phyloP scores from a whole-genome alignment of 1,140 invertebrate species.

The Sarcophaga bullata region DNA sequence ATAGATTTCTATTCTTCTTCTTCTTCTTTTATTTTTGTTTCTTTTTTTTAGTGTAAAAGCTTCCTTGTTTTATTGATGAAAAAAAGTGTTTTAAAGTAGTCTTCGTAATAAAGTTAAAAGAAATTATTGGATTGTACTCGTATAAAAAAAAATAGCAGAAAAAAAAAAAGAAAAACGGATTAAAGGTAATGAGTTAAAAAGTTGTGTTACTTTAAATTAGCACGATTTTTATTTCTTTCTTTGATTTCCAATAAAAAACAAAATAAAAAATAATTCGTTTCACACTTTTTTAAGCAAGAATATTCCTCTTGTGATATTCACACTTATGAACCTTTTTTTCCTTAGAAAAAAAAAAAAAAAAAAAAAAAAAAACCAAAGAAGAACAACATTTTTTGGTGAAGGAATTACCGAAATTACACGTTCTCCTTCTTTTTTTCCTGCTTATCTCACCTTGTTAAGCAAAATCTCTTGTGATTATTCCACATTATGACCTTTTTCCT shows the following conservation, averaged over 20 bases:
- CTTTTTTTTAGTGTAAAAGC: not conserved
- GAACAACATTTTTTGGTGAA: not conserved
- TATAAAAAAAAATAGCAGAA: not conserved
- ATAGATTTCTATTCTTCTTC: slow-evolving; percentile 4
- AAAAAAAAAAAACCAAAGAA: not conserved
- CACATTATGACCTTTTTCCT: no score
- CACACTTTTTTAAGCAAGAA: not conserved
- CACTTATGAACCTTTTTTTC: slow-evolving; percentile 21
- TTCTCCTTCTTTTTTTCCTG: not conserved
- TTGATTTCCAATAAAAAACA: not conserved
- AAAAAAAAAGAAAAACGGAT: not conserved
- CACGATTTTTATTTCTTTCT: slow-evolving; percentile 1
- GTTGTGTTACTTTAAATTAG: not conserved
- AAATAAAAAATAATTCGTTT: not conserved
- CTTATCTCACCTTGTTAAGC: no score
- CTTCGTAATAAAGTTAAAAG: not conserved
- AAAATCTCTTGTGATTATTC: no score
- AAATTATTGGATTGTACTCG: not conserved
- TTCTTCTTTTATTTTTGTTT: slow-evolving; percentile 18
- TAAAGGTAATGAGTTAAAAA: slow-evolving; percentile 4
- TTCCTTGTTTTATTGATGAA: no score
- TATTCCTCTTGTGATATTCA: not conserved
- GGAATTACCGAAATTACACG: not conserved
- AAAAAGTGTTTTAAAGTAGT: no score
- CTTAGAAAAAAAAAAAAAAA: not conserved